Evolutionary conservation across 2,797 vertebrate species (phyloP), one percentile per base, ranked within the genome.

Genomic region (Sandelia bainsii): DNA sequence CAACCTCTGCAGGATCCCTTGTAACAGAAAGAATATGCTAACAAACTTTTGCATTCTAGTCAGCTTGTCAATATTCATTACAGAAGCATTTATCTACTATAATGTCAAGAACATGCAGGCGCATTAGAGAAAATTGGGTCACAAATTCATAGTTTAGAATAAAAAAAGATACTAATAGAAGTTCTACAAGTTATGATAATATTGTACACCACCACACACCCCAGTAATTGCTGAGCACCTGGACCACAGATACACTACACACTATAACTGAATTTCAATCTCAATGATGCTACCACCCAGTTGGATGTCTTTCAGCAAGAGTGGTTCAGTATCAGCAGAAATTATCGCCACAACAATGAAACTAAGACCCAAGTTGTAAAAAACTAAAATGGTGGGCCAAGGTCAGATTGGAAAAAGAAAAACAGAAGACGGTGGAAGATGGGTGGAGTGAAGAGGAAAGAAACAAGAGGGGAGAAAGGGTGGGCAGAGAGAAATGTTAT

Each of bases 401-500:
- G 57, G 60, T 65, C 34, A 64, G 29, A 70, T 19, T 72, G 74
- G 29, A 39, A 64, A 61, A 70, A 1, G 17, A 79, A 72, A 85
- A 56, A 81, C 79, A 56, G 76, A 67, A 6, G 37, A 74, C 52
- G 2, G 4, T 27, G 17, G 39, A 60, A 42, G 51, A 51, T 42
- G 58, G 68, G 32, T 72, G 39, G 44, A 59, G 72, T 45, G 42
- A 9, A 61, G 23, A 59, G 14, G 32, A 54, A 61, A 67, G 39
- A 77, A 67, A 50, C 34, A 37, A 60, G 62, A 62, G 51, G 32
- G 58, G 50, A 66, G 60, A 71, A 56, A 49, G 62, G 60, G 67
- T 44, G 74, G 64, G 63, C 32, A 51, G 80, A 89, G 82, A 81
- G 85, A 84, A 88, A 86, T 84, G 90, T 80, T 88, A 89, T 92